Percentiles rank a stretch among this genome's conserved stretches.
Evolutionary conservation across 1,140 invertebrate genomes (phyloP).

Genomic region (Anastrepha obliqua): DNA sequence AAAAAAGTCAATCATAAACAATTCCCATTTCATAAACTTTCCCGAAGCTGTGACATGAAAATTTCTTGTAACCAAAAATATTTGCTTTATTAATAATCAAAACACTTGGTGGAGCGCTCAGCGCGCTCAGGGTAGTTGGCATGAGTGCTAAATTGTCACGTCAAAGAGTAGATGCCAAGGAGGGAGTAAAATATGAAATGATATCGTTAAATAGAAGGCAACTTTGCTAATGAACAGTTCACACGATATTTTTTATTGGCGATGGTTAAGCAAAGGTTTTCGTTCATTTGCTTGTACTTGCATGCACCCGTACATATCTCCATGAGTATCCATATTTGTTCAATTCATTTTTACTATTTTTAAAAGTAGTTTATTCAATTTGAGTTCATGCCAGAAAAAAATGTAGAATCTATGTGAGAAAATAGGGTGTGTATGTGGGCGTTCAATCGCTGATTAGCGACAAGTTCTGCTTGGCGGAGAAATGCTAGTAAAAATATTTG

Average conservation of each 20-base stretch:
- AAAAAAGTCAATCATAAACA: not conserved
- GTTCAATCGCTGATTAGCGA: not conserved
- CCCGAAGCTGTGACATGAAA: not conserved
- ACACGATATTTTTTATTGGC: slow-evolving; percentile 18
- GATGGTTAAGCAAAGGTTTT: not conserved
- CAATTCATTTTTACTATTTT: not conserved
- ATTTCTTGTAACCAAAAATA: not conserved
- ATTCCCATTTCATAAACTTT: not conserved
- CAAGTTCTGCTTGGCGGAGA: not conserved
- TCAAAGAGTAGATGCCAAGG: slow-evolving; percentile 8
- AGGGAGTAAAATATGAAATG: slow-evolving; percentile 7
- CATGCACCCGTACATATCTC: not conserved
- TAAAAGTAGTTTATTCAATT: slow-evolving; percentile 23
- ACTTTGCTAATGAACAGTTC: slow-evolving; percentile 17
- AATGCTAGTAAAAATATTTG: slow-evolving; percentile 12
- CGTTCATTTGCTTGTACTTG: not conserved
- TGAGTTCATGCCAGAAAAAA: not conserved
- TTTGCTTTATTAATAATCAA: slow-evolving; percentile 31
- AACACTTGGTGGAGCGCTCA: not conserved
- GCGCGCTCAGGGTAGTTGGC: not conserved
- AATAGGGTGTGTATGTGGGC: not conserved
- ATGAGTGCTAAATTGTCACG: slow-evolving; percentile 19
- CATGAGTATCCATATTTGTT: not conserved
- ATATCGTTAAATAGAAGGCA: slow-evolving; percentile 31
- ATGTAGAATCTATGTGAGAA: not conserved